phyloP scores from a whole-genome alignment of 37 sponge, comb jelly and placozoan genomes.

The Haliclona indistincta region DNA sequence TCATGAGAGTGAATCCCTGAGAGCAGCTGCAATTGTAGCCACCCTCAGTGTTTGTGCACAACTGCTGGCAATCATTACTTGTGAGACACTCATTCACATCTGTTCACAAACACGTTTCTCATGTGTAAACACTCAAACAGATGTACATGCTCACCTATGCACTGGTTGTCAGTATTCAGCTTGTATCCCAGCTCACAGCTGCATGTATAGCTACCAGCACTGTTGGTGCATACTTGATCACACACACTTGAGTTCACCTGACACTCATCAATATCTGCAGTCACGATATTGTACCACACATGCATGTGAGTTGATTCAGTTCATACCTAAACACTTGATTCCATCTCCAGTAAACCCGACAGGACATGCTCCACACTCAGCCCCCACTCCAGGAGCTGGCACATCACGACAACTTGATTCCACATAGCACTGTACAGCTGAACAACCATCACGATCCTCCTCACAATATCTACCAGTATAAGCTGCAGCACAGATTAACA shows the following conservation, averaged over 20 bases:
- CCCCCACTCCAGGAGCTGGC: constrained; percentile 16
- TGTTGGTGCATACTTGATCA: constrained; percentile 58
- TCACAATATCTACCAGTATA: constrained; percentile 19
- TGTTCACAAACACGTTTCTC: background rate
- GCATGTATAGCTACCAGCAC: constrained; percentile 41
- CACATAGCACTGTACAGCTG: background rate
- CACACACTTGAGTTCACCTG: constrained; percentile 9
- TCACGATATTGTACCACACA: background rate
- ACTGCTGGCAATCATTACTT: constrained; percentile 43
- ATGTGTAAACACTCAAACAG: background rate
- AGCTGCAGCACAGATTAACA: too few relatives aligned
- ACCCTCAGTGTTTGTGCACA: constrained; percentile 34
- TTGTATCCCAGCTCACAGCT: constrained; percentile 33
- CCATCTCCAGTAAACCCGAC: background rate
- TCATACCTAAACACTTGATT: constrained; percentile 11
- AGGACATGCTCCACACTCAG: constrained; percentile 28
- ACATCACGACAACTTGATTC: constrained; percentile 6
- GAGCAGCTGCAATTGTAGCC: constrained; percentile 25
- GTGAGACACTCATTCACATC: constrained; percentile 51
- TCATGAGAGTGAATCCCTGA: constrained; percentile 23
- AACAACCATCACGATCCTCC: constrained; percentile 38
- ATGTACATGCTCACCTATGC: constrained; percentile 41
- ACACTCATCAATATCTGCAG: constrained; percentile 58
- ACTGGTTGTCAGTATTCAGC: constrained; percentile 7
- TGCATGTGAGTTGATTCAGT: background rate